A percentile compares a stretch with the other conserved stretches of the same genome.
Evolutionary conservation across 1,140 invertebrate species (phyloP).

Genomic region (Cyphomyrmex costatus): DNA sequence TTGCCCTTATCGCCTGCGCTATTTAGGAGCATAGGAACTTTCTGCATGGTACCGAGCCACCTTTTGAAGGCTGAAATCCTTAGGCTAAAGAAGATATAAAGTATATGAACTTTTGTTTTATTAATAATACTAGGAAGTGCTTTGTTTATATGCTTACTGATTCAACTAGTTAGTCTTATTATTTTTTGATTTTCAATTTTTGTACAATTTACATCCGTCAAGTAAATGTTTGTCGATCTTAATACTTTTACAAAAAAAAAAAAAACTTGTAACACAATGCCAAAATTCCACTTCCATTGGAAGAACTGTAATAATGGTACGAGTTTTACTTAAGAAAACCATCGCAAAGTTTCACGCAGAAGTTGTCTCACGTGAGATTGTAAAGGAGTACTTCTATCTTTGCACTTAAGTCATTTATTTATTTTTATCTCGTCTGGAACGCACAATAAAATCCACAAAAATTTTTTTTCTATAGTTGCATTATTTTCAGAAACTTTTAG

Average conservation of each 20-base stretch:
- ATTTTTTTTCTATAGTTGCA: background rate
- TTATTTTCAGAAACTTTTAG: background rate
- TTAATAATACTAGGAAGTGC: background rate
- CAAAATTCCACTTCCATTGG: background rate
- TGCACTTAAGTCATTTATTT: constrained; percentile 37
- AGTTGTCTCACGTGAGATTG: constrained; percentile 21
- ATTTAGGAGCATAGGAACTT: constrained; percentile 1
- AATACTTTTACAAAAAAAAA: background rate
- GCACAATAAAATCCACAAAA: background rate
- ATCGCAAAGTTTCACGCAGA: background rate
- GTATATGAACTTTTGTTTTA: constrained; percentile 14
- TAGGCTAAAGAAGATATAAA: background rate
- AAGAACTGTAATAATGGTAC: constrained; percentile 3
- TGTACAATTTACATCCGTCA: background rate
- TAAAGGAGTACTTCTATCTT: constrained; percentile 12
- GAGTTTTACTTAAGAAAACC: background rate
- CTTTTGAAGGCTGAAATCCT: no score
- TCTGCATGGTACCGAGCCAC: background rate
- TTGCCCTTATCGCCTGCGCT: background rate
- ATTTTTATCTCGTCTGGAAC: constrained; percentile 30
- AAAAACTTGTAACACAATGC: background rate
- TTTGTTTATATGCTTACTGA: background rate
- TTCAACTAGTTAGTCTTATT: constrained; percentile 2
- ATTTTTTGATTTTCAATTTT: background rate
- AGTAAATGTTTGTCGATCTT: constrained; percentile 24